These are phyloP conservation scores for Daktulosphaira vitifoliae DNA, from an alignment of 1,140 invertebrate species.

Conservation along the genomic window DNA sequence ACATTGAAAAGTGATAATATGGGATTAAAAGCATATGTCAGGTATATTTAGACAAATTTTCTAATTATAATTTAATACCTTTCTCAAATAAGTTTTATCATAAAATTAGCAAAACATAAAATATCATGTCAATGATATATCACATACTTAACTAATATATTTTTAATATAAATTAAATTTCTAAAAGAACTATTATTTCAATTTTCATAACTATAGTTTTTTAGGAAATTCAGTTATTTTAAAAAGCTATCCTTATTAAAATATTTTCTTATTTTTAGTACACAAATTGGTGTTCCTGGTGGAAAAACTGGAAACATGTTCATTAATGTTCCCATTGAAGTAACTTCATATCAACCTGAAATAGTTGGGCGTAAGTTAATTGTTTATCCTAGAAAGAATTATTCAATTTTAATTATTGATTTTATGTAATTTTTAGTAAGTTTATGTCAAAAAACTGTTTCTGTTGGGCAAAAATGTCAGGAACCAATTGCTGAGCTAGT, in stretches of 20 bases:
- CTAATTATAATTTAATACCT: no score
- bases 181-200: no score
- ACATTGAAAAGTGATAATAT: conserved; percentile 69
- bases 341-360: conserved; percentile 84
- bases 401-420: conserved; percentile 46
- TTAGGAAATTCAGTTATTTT: no score
- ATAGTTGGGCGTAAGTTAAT: conserved; percentile 50
- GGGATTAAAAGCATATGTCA: conserved; percentile 82
- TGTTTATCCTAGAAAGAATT: conserved; percentile 50
- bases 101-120: no score
- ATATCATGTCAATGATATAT: no score
- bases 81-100: no score
- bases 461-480: conserved; percentile 33
- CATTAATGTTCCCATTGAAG: conserved; percentile 77
- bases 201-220: no score
- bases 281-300: conserved; percentile 71
- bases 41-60: no score
- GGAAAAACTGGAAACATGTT: conserved; percentile 95
- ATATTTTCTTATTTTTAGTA: no score
- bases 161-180: no score
- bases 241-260: no score
- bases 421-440: conserved; percentile 47
- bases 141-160: no score
- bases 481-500: conserved; percentile 70
- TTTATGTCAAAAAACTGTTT: conserved; percentile 64